Percentiles rank a stretch among this genome's conserved stretches.
These are phyloP conservation scores for Theristus sp. DNA, from an alignment of 2,888 invertebrate genomes.

Conservation along the genomic window DNA sequence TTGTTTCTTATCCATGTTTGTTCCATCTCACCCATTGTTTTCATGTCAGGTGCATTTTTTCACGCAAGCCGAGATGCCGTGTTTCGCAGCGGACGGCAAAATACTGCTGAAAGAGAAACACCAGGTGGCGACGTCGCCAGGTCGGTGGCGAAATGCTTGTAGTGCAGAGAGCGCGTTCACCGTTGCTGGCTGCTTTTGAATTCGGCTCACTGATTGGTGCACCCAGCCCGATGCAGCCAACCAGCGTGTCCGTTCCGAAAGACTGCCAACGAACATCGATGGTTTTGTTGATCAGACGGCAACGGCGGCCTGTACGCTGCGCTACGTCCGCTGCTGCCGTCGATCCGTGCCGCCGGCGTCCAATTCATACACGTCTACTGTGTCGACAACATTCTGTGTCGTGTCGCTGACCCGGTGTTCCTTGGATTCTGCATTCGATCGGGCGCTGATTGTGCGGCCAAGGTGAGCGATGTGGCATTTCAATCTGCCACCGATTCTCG, in stretches of 20 bases:
- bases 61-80: conserved; percentile 77
- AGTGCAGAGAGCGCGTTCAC: too few species aligned
- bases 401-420: conserved; percentile 90
- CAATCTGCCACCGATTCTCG: too few species aligned
- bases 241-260: too few species aligned
- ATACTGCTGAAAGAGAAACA: conserved; percentile 61
- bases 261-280: too few species aligned
- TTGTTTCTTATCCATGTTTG: too few species aligned
- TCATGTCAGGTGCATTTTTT: conserved; percentile 69
- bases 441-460: conserved; percentile 80
- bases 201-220: too few species aligned
- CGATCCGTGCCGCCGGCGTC: conserved; percentile 49
- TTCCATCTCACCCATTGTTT: too few species aligned
- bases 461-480: conserved; percentile 47
- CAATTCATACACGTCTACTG: conserved; percentile 85
- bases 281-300: too few species aligned
- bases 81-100: conserved; percentile 79
- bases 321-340: conserved; percentile 34
- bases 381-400: conserved; percentile 91
- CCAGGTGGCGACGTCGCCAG: conserved; percentile 65
- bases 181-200: not conserved
- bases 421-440: conserved; percentile 77
- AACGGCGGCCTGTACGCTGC: conserved; percentile 42
- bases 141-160: too few species aligned
- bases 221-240: too few species aligned